Evolutionary conservation across 2,113 vertebrate species (phyloP), one percentile per base, ranked within the genome.

Genomic region (Leptobrachium leishanense): DNA sequence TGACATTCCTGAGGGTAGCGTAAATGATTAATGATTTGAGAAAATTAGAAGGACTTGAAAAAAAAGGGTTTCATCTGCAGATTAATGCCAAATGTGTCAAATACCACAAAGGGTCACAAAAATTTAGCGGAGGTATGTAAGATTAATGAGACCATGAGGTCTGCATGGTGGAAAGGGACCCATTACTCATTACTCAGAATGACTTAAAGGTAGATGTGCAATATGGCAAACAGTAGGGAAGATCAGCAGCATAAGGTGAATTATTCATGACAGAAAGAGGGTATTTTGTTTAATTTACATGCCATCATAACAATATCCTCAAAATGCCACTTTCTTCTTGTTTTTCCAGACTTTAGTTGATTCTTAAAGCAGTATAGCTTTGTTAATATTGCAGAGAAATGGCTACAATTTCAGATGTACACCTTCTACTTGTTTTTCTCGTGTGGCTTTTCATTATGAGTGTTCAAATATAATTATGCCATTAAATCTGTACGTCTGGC

Each of bases 1-100:
- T 76, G 64, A 57, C 65, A 44, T 76, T 76, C 75, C 75, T 76
- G n/a, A 54, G 75, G 75, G 75, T 54, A 68, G 43, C 41, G 15
- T 43, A 59, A 43, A 53, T 76, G 75, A 76, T 76, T 68, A 68
- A 76, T 76, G 65, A 68, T 55, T 76, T 68, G 57, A 65, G 65
- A 43, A 76, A 46, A 76, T 68, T 68, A 68, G 46, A 68, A 50
- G 75, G 65, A 53, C 54, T 68, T 68, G 44, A 39, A 68, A 59
- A 59, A 59, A 4, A 59, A 57, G 63, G 46, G 74, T 75, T 68
- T 65, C 68, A 65, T 50, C 39, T 68, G 50, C 41, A 43, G 50
- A 67, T 76, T 41, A 57, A 43, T 68, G 75, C 64, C 74, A 76
- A 43, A 76, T 43, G 39, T 68, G 75, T 68, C 67, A 76, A 63